These are phyloP conservation scores for Callaeas wilsoni DNA, from an alignment of 2,113 vertebrate genomes.

Conservation along the genomic window DNA sequence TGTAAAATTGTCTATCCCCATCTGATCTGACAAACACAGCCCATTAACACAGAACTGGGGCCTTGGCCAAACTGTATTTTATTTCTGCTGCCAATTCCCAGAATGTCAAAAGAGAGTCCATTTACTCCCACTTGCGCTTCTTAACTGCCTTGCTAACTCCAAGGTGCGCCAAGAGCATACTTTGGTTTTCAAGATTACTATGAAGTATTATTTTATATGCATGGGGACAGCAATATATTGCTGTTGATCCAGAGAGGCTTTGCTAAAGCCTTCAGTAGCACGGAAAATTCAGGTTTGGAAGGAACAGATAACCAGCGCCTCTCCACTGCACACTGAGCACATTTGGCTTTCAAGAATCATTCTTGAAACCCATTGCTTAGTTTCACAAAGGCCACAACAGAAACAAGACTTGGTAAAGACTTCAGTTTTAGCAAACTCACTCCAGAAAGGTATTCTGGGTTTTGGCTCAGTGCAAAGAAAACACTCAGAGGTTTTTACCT, in stretches of 20 bases:
- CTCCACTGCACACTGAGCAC: neutral
- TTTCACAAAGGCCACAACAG: neutral
- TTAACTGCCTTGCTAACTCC: neutral
- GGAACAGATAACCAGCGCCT: neutral
- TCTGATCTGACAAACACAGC: neutral
- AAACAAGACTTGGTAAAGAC: neutral
- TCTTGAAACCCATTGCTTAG: neutral
- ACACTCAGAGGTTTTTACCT: slow-evolving; percentile 64
- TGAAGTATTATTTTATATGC: neutral
- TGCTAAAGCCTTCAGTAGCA: neutral
- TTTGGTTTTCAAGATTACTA: neutral
- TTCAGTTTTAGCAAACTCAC: neutral
- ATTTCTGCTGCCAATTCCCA: neutral
- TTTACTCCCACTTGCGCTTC: neutral
- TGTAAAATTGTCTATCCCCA: neutral
- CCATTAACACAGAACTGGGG: neutral
- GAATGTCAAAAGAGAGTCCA: neutral
- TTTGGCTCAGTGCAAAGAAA: neutral
- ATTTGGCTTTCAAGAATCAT: neutral
- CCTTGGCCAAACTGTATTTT: neutral
- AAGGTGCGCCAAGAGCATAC: neutral
- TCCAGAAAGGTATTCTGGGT: neutral
- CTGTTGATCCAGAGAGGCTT: neutral
- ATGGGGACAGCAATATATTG: neutral
- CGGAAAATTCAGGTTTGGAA: neutral